Evolutionary conservation across 2,888 invertebrate genomes (phyloP), one percentile per base, ranked within the genome.

Genomic region (Watsonalla cultraria): DNA sequence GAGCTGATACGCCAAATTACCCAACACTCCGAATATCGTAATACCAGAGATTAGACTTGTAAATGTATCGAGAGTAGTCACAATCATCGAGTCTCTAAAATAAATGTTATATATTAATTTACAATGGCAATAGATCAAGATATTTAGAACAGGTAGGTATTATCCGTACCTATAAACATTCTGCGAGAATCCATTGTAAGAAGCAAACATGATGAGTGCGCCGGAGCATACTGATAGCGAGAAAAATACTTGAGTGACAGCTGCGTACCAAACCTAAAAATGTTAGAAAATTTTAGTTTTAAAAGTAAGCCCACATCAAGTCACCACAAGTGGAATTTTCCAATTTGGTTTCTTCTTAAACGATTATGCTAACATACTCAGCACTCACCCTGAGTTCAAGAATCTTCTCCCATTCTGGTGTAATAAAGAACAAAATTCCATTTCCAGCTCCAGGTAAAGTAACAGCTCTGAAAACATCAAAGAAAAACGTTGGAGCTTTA

Each of bases 21-120:
- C 96, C 52, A 97, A 84, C 53, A 96, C 94, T 1, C 95, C 95
- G 70, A 96, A 96, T 57, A 96, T 96, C 0, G 96, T 96, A 53
- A 95, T 92, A 2, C 96, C 96, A 0, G 96, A 96, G 24, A 97
- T 87, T 33, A 96, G 76, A 62, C 96, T 96, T 0, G 97, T 96
- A 59, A 95, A 94, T 0, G 96, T 96, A 68, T 97, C 97, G 71
- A 96, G 76, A 0, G 95, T 93, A 0, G 96, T 95, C 0, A 96
- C 95, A 51, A 96, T 95, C 89, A 96, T 91, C 0, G 96, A 95
- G 74, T 96, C 96, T 65, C 95, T 95, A 77, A 39, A 78, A 74
- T 52, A 48, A 39, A 50, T 53, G 5, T 15, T 42, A 50, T 11
- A 48, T 14, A 11, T 9, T 9, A 5, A 42, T 5, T 11, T 24